Evolutionary conservation across 2,797 vertebrate species (phyloP).

Genomic region (Sebastes hubbsi): DNA sequence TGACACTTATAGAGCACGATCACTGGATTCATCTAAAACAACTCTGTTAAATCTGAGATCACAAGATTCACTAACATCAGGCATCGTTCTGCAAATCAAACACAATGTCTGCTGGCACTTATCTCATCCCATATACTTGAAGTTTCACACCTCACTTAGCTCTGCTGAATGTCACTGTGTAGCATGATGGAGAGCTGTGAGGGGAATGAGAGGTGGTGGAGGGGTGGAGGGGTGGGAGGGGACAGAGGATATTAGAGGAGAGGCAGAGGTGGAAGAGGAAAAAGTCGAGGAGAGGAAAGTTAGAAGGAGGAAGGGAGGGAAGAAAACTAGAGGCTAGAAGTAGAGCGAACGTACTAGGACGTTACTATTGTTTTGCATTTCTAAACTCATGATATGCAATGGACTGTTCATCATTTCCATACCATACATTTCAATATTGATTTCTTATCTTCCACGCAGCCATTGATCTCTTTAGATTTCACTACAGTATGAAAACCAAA

Average conservation of each 20-base stretch:
- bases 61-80: background rate
- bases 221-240: background rate
- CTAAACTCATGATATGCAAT: background rate
- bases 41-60: background rate
- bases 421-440: background rate
- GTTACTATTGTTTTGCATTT: background rate
- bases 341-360: background rate
- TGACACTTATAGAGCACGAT: background rate
- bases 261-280: background rate
- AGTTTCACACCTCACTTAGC: slow-evolving; percentile 15
- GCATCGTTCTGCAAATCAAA: background rate
- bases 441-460: background rate
- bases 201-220: background rate
- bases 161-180: slow-evolving; percentile 29
- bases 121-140: background rate
- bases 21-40: background rate
- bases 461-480: background rate
- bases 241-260: background rate
- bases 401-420: background rate
- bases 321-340: background rate
- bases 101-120: background rate
- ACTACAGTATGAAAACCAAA: background rate
- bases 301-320: background rate
- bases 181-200: slow-evolving; percentile 14
- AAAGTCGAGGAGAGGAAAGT: background rate